phyloP scores from a whole-genome alignment of 2,888 invertebrate species.

The Pollenia angustigena region DNA sequence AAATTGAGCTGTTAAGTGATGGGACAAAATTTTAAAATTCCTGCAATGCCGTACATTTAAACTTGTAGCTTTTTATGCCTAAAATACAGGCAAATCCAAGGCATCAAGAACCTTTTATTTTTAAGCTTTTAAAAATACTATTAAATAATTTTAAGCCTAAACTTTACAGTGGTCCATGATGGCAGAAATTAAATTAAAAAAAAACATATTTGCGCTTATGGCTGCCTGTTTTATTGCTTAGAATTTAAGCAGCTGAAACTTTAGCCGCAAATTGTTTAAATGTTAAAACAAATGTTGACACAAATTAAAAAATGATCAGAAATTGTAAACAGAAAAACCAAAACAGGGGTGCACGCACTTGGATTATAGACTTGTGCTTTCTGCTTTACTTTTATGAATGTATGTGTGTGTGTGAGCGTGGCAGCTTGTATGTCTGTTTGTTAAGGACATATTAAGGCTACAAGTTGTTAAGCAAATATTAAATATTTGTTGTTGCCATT shows the following conservation, averaged over 20 bases:
- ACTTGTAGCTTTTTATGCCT: neutral
- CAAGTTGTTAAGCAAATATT: slow-evolving; percentile 60
- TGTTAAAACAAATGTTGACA: slow-evolving; percentile 78
- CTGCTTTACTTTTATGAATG: neutral
- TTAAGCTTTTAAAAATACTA: slow-evolving; percentile 51
- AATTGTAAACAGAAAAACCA: slow-evolving; percentile 73
- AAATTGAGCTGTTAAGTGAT: slow-evolving; percentile 38
- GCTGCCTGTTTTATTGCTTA: neutral
- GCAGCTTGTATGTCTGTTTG: slow-evolving; percentile 1
- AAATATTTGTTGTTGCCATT: slow-evolving; percentile 24
- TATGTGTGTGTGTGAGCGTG: neutral
- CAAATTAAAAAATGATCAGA: slow-evolving; percentile 81
- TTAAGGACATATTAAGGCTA: slow-evolving; percentile 62
- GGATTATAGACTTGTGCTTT: neutral
- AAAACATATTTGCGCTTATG: neutral
- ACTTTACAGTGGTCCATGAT: neutral
- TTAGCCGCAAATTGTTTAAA: slow-evolving; percentile 66
- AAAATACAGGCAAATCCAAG: neutral
- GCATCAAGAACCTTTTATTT: slow-evolving; percentile 24
- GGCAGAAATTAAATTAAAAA: neutral
- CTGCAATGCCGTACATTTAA: neutral
- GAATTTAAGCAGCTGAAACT: slow-evolving; percentile 22
- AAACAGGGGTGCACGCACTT: slow-evolving; percentile 64
- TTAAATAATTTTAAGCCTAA: slow-evolving; percentile 56
- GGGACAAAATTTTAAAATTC: slow-evolving; percentile 21